These are phyloP conservation scores for Heliconius congener DNA, from an alignment of 1,140 invertebrate species.

Conservation along the genomic window DNA sequence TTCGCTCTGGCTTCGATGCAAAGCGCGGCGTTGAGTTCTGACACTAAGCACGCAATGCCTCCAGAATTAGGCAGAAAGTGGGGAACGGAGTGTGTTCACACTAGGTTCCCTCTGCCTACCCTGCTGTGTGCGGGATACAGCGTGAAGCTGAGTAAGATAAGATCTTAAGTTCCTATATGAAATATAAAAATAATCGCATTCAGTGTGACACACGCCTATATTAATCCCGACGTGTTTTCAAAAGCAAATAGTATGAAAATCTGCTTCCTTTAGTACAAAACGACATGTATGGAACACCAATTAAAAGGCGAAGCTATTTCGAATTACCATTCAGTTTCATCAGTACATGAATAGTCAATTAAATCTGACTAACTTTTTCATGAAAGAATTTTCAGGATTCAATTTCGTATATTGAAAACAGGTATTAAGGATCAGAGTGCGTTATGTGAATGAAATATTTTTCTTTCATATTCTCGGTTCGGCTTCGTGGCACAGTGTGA, in stretches of 20 bases:
- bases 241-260: constrained; percentile 8
- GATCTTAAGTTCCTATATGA: too few species aligned
- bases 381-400: constrained; percentile 3
- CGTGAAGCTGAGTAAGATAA: too few species aligned
- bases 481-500: too few species aligned
- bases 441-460: not conserved
- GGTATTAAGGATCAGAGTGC: not conserved
- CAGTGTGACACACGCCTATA: not conserved
- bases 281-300: constrained; percentile 10
- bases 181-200: not conserved
- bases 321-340: constrained; percentile 8
- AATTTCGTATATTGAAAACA: not conserved
- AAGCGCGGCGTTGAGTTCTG: too few species aligned
- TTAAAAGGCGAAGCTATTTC: constrained; percentile 11
- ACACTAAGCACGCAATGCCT: too few species aligned
- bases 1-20: too few species aligned
- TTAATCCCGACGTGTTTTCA: not conserved
- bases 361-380: constrained; percentile 6
- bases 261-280: constrained; percentile 1
- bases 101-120: too few species aligned
- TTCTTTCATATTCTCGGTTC: not conserved
- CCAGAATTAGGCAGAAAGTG: too few species aligned
- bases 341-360: constrained; percentile 13
- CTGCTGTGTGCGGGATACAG: too few species aligned
- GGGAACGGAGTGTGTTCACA: too few species aligned